These are phyloP conservation scores for Agapetus fuscipes DNA, from an alignment of 2,888 invertebrate genomes.

Conservation along the genomic window DNA sequence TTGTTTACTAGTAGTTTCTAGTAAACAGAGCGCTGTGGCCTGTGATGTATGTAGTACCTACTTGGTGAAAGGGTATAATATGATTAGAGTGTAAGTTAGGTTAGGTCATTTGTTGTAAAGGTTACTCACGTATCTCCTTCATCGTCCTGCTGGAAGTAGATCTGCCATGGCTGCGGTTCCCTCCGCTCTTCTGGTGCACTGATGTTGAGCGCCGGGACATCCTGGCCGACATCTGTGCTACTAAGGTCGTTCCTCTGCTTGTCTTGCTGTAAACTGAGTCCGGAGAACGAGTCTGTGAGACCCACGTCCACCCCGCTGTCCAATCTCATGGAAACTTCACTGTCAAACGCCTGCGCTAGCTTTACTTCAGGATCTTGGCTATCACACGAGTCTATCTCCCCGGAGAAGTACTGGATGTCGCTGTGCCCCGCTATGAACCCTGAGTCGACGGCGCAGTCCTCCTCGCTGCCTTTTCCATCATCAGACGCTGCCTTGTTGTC, in stretches of 20 bases:
- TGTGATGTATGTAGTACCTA: no score
- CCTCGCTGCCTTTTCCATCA: constrained; percentile 12
- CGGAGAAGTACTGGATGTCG: constrained; percentile 4
- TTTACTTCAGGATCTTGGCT: not conserved
- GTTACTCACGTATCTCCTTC: constrained; percentile 82
- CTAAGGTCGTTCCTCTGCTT: constrained; percentile 31
- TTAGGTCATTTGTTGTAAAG: constrained; percentile 1
- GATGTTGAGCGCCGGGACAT: constrained; percentile 17
- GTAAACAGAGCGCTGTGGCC: no score
- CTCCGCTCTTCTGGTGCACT: constrained; percentile 23
- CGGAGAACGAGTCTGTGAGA: constrained; percentile 52
- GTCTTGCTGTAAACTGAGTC: constrained; percentile 41
- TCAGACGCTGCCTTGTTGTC: constrained; percentile 1
- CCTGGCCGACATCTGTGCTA: constrained; percentile 22
- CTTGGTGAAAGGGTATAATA: no score
- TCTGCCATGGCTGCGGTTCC: constrained; percentile 46
- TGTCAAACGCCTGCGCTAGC: constrained; percentile 10
- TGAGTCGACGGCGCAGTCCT: constrained; percentile 16
- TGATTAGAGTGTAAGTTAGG: constrained; percentile 16
- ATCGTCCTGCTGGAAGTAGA: constrained; percentile 67
- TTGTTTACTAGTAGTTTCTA: no score
- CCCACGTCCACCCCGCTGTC: constrained; percentile 59
- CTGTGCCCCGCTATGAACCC: constrained; percentile 12
- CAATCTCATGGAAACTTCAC: constrained; percentile 25
- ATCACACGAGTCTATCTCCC: constrained; percentile 3